A percentile compares a stretch with the other conserved stretches of the same genome.
Conservation (phyloP, 2,888 invertebrate species). For the Leptogaster cylindrica region DNA sequence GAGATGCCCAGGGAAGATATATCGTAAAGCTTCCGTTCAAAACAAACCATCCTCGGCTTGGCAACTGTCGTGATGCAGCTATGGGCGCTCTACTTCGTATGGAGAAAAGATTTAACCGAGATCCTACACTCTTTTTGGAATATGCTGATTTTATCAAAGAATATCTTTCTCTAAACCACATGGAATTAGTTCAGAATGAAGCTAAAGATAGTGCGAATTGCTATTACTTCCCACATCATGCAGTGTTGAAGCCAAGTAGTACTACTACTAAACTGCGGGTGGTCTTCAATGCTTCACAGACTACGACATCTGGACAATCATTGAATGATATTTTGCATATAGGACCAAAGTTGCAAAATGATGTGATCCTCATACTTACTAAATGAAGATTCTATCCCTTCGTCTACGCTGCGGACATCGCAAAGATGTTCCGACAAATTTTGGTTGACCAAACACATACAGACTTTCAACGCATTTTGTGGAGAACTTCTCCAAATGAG, state of each 20-base stretch:
- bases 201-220: background rate
- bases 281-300: constrained; percentile 4
- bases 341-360: constrained; percentile 19
- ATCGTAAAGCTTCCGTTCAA: background rate
- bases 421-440: constrained; percentile 13
- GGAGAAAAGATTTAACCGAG: background rate
- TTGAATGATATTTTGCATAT: background rate
- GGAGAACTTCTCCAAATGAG: background rate
- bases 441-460: background rate
- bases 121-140: background rate
- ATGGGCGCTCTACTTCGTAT: background rate
- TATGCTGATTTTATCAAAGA: constrained; percentile 2
- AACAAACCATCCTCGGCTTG: background rate
- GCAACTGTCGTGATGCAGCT: background rate
- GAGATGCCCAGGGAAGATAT: background rate
- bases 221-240: constrained; percentile 16
- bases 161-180: background rate
- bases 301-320: background rate
- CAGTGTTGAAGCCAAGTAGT: background rate
- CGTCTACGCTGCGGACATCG: background rate
- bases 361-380: background rate
- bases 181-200: constrained; percentile 5
- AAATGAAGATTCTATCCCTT: constrained; percentile 5
- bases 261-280: constrained; percentile 3
- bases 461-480: constrained; percentile 1